phyloP scores from a whole-genome alignment of 2,888 invertebrate species.

The Omphaloscelis lunosa region DNA sequence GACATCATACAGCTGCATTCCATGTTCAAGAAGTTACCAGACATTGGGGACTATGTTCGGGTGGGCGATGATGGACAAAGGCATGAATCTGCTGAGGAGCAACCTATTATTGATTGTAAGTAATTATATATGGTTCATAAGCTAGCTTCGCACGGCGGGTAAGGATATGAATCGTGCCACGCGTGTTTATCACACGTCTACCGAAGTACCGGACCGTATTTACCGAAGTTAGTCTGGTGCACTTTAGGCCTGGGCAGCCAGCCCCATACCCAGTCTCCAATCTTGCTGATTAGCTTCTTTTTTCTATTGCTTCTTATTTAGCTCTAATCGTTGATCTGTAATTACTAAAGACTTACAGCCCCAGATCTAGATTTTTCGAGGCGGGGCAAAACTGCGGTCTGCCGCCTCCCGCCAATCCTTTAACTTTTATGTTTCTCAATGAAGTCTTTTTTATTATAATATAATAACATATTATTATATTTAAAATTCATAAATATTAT shows the following conservation, averaged over 20 bases:
- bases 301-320: neutral
- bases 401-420: no score
- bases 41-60: conserved; percentile 75
- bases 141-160: neutral
- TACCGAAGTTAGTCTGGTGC: no score
- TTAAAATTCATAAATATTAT: no score
- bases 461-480: no score
- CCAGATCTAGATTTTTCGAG: no score
- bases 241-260: neutral
- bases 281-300: neutral
- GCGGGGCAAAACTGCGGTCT: no score
- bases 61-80: conserved; percentile 71
- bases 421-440: no score
- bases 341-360: neutral
- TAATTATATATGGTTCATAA: neutral
- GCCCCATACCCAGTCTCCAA: neutral
- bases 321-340: neutral
- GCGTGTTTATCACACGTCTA: neutral
- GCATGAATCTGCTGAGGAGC: conserved; percentile 77
- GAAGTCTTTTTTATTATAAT: no score
- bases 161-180: neutral
- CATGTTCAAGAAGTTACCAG: conserved; percentile 80
- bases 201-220: no score
- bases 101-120: conserved; percentile 67
- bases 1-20: conserved; percentile 76